Evolutionary conservation across 2,888 invertebrate species (phyloP), one percentile per base, ranked within the genome.

Genomic region (Tinea trinotella): DNA sequence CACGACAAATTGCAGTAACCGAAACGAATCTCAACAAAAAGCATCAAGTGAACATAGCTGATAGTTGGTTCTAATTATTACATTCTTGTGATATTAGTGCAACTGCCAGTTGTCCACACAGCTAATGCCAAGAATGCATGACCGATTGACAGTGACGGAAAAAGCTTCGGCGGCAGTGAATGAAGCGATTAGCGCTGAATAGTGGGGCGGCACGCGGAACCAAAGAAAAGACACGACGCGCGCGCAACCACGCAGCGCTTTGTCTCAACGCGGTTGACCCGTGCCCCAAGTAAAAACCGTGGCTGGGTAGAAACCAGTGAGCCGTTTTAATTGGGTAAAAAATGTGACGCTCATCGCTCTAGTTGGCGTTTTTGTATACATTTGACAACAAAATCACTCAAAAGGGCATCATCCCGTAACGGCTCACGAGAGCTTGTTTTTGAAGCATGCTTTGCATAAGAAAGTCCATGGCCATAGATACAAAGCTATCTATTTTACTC

Each of bases 171-270:
- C 64, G 66, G 59, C 72, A 71, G 68, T 81, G 81, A 83, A 84
- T 85, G 80, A 83, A 85, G 84, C 83, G 83, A 84, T 85, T 85
- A 82, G 74, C 75, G 79, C 78, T 82, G 75, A 82, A 82, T 82
- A 70, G 75, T 24, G n/a, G 48, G 58, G 64, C 72, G 83, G 85
- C 81, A 85, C 74, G 74, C 76, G 75, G 78, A 83, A 85, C 84
- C 74, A 82, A 79, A 66, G 65, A 68, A 62, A 60, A 58, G 62
- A 67, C 78, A 78, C 77, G 78, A 78, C 72, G 68, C 69, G 71
- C 34, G 54, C 66, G 64, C 67, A 40, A 60, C 72, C 68, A 70
- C 67, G 71, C 71, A 60, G 71, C 63, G 70, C 76, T 74, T 83
- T 83, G 84, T 84, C 83, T 84, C 83, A 78, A 71, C 70, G 62